Percentiles rank a stretch among this genome's conserved stretches.
These are phyloP conservation scores for Sebastes taczanowskii DNA, from an alignment of 2,797 vertebrate genomes.

Conservation along the genomic window DNA sequence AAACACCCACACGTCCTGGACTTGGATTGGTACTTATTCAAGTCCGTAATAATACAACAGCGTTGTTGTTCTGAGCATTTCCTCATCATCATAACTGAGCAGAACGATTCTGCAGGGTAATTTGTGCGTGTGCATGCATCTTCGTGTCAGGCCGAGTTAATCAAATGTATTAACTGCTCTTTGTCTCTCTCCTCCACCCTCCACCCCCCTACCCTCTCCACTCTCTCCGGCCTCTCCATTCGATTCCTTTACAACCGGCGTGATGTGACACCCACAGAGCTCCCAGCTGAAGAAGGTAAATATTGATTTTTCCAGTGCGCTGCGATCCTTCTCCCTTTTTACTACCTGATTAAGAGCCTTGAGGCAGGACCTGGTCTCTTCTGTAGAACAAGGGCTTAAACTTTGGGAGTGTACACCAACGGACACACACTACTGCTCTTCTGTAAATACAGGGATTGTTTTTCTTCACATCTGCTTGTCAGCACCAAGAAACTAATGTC, in stretches of 20 bases:
- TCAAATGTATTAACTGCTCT: conserved; percentile 65
- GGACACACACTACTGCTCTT: conserved; percentile 21
- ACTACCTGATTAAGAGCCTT: conserved; percentile 49
- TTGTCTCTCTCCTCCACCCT: conserved; percentile 24
- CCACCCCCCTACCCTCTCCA: background rate
- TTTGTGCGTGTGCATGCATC: conserved; percentile 1
- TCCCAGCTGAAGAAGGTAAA: conserved; percentile 96
- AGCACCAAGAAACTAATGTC: conserved; percentile 3
- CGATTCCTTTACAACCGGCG: conserved; percentile 51
- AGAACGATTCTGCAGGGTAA: background rate
- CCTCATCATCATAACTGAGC: conserved; percentile 10
- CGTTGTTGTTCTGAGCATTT: background rate
- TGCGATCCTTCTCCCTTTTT: conserved; percentile 50
- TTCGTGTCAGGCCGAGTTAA: conserved; percentile 8
- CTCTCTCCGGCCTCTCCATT: background rate
- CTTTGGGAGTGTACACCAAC: conserved; percentile 27
- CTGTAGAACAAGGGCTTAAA: conserved; percentile 40
- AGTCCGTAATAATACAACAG: background rate
- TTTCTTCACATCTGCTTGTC: background rate
- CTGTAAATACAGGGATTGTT: conserved; percentile 31
- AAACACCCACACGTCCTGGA: background rate
- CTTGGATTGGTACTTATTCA: background rate
- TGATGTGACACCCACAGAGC: conserved; percentile 82
- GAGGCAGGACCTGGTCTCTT: conserved; percentile 49
- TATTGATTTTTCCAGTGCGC: conserved; percentile 79